Conservation (phyloP, 2,113 vertebrate species). For the Nannospalax galili region DNA sequence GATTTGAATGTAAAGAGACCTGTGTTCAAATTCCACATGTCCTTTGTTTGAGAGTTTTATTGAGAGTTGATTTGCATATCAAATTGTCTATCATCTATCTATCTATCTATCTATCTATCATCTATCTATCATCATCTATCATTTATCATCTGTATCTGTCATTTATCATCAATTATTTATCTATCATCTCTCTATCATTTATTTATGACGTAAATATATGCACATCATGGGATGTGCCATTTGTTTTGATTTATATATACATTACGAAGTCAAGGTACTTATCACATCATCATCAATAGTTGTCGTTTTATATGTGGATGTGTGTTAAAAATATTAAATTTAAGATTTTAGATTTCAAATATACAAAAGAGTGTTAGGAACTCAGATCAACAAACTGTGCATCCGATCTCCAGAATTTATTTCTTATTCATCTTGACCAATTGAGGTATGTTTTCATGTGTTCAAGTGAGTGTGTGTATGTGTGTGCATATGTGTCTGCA, state of each 20-base stretch:
- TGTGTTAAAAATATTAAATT: not conserved
- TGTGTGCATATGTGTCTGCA: not conserved
- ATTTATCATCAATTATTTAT: too few relatives aligned
- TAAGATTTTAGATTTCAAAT: not conserved
- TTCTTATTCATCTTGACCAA: too few relatives aligned
- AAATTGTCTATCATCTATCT: not conserved
- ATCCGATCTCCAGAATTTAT: not conserved
- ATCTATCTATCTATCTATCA: too few relatives aligned
- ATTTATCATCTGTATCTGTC: too few relatives aligned
- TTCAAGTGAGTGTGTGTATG: not conserved
- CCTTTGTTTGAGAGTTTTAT: not conserved
- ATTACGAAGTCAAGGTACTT: not conserved
- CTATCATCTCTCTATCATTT: too few relatives aligned
- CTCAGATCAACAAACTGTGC: too few relatives aligned
- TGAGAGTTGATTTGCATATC: too few relatives aligned
- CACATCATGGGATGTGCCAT: not conserved
- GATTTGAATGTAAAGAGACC: not conserved
- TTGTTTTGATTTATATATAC: not conserved
- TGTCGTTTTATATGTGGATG: not conserved
- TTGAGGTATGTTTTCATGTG: not conserved
- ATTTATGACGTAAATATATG: too few relatives aligned
- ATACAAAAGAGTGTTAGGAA: not conserved
- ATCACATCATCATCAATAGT: not conserved
- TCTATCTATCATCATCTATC: too few relatives aligned
- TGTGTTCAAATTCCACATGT: not conserved